A percentile compares a stretch with the other conserved stretches of the same genome.
phyloP scores from a whole-genome alignment of 2,888 invertebrate genomes.

The Sphaerophoria taeniata region DNA sequence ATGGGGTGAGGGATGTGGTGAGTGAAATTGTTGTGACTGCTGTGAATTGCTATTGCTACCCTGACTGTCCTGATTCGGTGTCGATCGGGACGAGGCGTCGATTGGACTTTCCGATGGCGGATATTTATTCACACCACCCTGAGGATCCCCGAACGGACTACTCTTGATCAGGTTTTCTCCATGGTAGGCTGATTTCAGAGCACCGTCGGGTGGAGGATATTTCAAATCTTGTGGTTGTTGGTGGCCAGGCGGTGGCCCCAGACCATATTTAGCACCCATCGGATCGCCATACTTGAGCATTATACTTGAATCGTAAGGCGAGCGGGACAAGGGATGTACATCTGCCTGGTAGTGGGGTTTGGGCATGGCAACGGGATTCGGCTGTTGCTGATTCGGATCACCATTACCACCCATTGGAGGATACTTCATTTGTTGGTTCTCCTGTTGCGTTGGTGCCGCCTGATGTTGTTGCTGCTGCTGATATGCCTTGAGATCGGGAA shows the following conservation, averaged over 20 bases:
- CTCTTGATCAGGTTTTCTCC: constrained; percentile 83
- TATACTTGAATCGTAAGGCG: constrained; percentile 81
- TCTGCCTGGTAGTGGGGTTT: constrained; percentile 82
- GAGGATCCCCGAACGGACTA: constrained; percentile 79
- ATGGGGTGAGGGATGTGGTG: constrained; percentile 82
- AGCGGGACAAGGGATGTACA: constrained; percentile 80
- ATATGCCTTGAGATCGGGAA: constrained; percentile 80
- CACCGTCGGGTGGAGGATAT: constrained; percentile 80
- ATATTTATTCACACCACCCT: constrained; percentile 77
- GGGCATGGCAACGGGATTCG: constrained; percentile 79
- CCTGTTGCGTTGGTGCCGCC: constrained; percentile 68
- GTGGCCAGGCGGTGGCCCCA: constrained; percentile 77
- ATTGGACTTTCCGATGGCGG: constrained; percentile 81
- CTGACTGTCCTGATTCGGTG: constrained; percentile 83
- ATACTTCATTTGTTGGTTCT: constrained; percentile 69
- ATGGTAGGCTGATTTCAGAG: constrained; percentile 78
- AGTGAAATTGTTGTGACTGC: constrained; percentile 82
- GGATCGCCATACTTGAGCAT: constrained; percentile 83
- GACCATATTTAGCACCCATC: constrained; percentile 79
- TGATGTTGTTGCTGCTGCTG: constrained; percentile 54
- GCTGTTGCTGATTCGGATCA: constrained; percentile 58
- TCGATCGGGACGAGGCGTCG: constrained; percentile 82
- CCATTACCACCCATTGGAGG: constrained; percentile 48
- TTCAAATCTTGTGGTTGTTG: constrained; percentile 81
- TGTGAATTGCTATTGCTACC: constrained; percentile 81